Conservation (phyloP, 2,797 vertebrate species). For the Spatula clypeata region DNA sequence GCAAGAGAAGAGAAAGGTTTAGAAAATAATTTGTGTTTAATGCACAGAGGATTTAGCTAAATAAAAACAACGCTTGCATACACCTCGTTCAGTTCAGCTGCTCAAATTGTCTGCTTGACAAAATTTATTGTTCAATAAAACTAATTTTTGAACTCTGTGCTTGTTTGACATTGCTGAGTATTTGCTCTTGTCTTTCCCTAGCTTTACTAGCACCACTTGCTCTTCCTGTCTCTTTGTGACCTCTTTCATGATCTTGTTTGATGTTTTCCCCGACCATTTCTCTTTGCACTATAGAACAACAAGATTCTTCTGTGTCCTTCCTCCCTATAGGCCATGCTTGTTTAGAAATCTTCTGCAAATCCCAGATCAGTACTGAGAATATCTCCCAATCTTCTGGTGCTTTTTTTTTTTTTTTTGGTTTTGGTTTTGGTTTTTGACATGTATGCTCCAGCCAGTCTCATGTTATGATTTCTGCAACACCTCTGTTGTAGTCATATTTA, state of each 20-base stretch:
- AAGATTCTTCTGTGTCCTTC: not conserved
- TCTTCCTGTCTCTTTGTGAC: not conserved
- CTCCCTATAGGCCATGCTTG: not conserved
- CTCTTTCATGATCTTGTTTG: not conserved
- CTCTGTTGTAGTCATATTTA: not conserved
- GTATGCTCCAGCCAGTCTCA: not conserved
- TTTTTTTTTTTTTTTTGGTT: not conserved
- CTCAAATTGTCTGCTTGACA: not conserved
- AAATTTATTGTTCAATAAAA: not conserved
- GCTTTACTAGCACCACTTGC: not conserved
- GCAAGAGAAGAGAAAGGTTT: not conserved
- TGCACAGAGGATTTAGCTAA: not conserved
- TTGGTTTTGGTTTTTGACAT: not conserved
- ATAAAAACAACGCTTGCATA: not conserved
- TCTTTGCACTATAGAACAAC: not conserved
- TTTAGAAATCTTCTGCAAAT: not conserved
- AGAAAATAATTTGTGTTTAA: not conserved
- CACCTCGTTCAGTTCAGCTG: not conserved
- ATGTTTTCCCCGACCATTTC: not conserved
- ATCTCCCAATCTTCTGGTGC: not conserved
- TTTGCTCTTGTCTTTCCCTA: not conserved
- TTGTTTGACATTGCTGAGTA: not conserved
- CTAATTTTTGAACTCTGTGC: accelerated
- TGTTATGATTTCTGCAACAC: accelerated
- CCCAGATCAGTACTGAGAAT: not conserved